Evolutionary conservation across 1,140 invertebrate genomes (phyloP), one percentile per base, ranked within the genome.

Genomic region (Notospermus geniculatus): DNA sequence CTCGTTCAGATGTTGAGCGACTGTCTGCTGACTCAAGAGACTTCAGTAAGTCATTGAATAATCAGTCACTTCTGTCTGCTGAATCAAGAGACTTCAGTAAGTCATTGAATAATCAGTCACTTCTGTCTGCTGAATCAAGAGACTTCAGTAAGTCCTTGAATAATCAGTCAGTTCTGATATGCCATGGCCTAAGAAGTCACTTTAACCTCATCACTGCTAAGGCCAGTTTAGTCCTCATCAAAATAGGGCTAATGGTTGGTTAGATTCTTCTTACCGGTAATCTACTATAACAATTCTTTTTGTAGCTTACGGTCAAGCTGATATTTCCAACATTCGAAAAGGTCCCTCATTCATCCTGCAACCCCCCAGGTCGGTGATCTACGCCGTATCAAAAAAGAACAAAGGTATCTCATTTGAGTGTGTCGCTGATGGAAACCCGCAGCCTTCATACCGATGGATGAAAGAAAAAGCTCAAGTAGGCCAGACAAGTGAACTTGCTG

Each of bases 391-490:
- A 59, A 58, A 62, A 50, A 25, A 27, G 1, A 54, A 23, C 0
- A 54, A 43, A 1, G 53, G 53, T 27, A 64, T 70, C 0, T 64
- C 57, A 45, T 17, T 80, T 17, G 71, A 87, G 68, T 97, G 93
- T 81, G 81, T 92, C 58, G 93, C 93, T 63, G 88, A 88, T 54
- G 94, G 92, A 1, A 96, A 90, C 81, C 95, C 95, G 2, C 86
- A 90, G 15, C 92, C 94, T 0, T 88, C 87, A 5, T 98, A 97
- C 77, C 86, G 89, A 74, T 97, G 94, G 94, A 97, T 87, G 72
- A 55, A 60, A 45, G 54, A 60, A 39, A 30, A 17, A 22, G 29
- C 59, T 32, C n/a, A 23, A 15, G 17, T 22, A 7, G 43, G 60
- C 28, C 54, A 60, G 2, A n/a, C 41, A 25, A 13, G 55, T 58